A percentile compares a stretch with the other conserved stretches of the same genome.
Evolutionary conservation across 2,113 vertebrate genomes (phyloP).

Genomic region (Brachypteracias leptosomus): DNA sequence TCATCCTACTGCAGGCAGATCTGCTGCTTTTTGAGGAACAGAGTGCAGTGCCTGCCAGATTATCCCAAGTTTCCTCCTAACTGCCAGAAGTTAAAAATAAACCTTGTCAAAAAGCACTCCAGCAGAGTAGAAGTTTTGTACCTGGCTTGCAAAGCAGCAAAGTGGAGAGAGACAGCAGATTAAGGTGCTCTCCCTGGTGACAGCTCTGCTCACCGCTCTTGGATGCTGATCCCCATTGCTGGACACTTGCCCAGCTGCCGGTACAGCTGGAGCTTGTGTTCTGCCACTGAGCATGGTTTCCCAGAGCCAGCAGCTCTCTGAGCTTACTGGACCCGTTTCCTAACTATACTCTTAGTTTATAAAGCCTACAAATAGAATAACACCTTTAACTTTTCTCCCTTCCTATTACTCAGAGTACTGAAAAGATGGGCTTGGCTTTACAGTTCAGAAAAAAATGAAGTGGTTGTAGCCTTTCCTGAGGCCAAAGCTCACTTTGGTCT

Average conservation of each 20-base stretch:
- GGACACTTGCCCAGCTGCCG: background rate
- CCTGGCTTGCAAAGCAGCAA: background rate
- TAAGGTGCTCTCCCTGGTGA: conserved; percentile 7
- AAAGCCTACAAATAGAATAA: background rate
- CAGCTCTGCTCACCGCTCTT: background rate
- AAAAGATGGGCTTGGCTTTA: background rate
- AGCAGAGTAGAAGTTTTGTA: background rate
- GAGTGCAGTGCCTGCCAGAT: background rate
- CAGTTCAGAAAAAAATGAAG: background rate
- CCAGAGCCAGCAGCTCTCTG: fast-evolving
- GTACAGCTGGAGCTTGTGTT: background rate
- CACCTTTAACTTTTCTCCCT: background rate
- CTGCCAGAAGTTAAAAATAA: conserved; percentile 23
- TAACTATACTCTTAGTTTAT: background rate
- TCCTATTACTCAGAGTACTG: background rate
- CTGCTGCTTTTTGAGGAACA: background rate
- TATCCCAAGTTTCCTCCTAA: background rate
- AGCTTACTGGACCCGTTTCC: background rate
- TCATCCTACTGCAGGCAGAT: background rate
- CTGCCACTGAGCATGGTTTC: background rate
- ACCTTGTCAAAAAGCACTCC: background rate
- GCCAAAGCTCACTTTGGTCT: background rate
- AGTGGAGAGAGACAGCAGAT: background rate
- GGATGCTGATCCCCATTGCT: background rate
- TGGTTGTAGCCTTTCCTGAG: background rate